Percentiles rank a stretch among this genome's conserved stretches.
phyloP scores from a whole-genome alignment of 2,888 invertebrate species.

The Andrena minutula region DNA sequence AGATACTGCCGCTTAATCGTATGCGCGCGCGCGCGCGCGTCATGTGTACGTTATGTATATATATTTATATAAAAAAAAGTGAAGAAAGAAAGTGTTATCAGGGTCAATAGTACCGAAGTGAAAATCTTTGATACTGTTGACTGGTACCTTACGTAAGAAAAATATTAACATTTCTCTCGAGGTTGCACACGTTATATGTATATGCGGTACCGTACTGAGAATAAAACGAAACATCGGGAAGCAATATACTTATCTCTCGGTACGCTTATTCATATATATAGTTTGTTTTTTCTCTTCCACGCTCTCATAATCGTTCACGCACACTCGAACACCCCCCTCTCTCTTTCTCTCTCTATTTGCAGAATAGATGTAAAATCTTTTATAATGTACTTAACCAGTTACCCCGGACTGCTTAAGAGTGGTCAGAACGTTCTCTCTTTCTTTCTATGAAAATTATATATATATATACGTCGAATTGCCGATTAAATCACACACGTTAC shows the following conservation, averaged over 20 bases:
- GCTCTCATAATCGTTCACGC: conserved; percentile 53
- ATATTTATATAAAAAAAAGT: conserved; percentile 48
- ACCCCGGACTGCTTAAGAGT: conserved; percentile 57
- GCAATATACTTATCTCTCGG: conserved; percentile 66
- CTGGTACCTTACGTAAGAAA: conserved; percentile 67
- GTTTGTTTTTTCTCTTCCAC: conserved; percentile 35
- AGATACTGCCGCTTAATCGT: conserved; percentile 56
- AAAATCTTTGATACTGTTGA: conserved; percentile 61
- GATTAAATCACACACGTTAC: conserved; percentile 71
- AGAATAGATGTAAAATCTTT: conserved; percentile 76
- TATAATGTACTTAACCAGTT: conserved; percentile 55
- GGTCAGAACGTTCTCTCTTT: conserved; percentile 73
- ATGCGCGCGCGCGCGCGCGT: conserved; percentile 31
- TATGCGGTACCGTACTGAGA: conserved; percentile 61
- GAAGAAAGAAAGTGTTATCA: conserved; percentile 56
- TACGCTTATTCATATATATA: conserved; percentile 56
- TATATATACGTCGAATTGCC: conserved; percentile 60
- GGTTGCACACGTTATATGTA: conserved; percentile 63
- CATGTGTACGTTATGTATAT: conserved; percentile 51
- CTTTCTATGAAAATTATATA: conserved; percentile 75
- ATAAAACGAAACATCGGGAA: conserved; percentile 69
- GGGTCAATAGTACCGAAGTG: conserved; percentile 58
- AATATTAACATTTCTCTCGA: conserved; percentile 71
- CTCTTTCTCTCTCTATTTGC: conserved; percentile 56
- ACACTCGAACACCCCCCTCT: conserved; percentile 28